Conservation (phyloP, 2,888 invertebrate species). For the Ferdinandea cuprea region DNA sequence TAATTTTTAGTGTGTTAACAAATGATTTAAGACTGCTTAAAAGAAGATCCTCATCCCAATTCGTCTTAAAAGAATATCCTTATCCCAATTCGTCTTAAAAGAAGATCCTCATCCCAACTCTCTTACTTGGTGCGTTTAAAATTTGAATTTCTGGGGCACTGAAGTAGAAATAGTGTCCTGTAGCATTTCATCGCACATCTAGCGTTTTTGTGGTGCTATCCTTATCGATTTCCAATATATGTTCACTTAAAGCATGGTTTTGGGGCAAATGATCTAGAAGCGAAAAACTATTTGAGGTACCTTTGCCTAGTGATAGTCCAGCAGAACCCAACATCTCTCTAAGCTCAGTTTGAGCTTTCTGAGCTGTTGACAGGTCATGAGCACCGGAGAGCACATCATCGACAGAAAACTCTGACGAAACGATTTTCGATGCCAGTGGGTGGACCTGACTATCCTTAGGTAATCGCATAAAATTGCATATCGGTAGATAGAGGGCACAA, state of each 20-base stretch:
- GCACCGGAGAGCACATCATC: conserved; percentile 7
- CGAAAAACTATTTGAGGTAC: conserved; percentile 5
- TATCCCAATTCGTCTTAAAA: conserved; percentile 24
- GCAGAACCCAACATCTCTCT: not conserved
- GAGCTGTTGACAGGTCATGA: conserved; percentile 7
- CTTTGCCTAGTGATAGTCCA: conserved; percentile 4
- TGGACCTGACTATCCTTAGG: not conserved
- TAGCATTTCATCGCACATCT: conserved; percentile 14
- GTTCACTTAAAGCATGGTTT: not conserved
- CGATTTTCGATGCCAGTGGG: conserved; percentile 3
- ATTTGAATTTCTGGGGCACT: not conserved
- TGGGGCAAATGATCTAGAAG: conserved; percentile 1
- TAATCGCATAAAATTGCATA: not conserved
- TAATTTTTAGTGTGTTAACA: conserved; percentile 21
- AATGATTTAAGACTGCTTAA: conserved; percentile 5
- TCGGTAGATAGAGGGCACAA: no score
- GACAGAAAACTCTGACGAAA: not conserved
- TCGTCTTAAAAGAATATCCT: conserved; percentile 23
- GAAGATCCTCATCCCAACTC: conserved; percentile 47
- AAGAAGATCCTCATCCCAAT: conserved; percentile 38
- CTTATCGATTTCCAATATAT: conserved; percentile 1
- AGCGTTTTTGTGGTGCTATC: conserved; percentile 12
- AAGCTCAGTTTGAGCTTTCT: not conserved
- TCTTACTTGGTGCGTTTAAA: conserved; percentile 5
- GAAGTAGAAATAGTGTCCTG: conserved; percentile 4